Base-by-base conservation (phyloP, 2,888 invertebrate species). In the Adelognathus sp. region DNA sequence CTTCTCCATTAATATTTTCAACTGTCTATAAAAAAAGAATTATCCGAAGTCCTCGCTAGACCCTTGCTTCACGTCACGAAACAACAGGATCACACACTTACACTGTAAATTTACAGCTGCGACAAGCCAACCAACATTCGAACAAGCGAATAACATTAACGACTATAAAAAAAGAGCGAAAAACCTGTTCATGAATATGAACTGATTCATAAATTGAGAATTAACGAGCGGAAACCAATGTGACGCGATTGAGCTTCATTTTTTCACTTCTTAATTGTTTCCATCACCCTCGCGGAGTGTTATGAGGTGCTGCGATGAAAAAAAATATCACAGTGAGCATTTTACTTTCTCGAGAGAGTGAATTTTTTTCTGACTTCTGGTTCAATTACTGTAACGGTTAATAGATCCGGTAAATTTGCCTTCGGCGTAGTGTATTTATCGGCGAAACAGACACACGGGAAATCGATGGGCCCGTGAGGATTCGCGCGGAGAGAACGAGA, bases 251-350 rank as follows among this genome's bases (percentile, higher is more conserved):
- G 9, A 54, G 27, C 31, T 29, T 31, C 29, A 64, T 33, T 29
- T n/a, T 64, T 60, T 60, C 58, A 14, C 39, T 41, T 46, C 33
- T 36, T n/a, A 29, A 14, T 70, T 63, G 54, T 67, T 72, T 67
- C 44, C 60, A 41, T 61, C 66, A 33, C 31, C 18, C 14, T 7
- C 2, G 16, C 7, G 56, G 27, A 56, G 61, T 39, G 50, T 39
- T 56, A 78, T 61, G 11, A 69, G 58, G 16, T 33, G 31, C 46
- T 21, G 50, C 16, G 50, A 71, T 36, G 54, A 76, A 61, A 72
- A 39, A 63, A 29, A 27, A 33, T 21, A 64, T 9, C n/a, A 11
- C 36, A n/a, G 11, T 7, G 39, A 9, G 39, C 1, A 24, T 66
- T 39, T 21, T 18, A 11, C 18, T n/a, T 18, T 9, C 50, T 50